Evolutionary conservation across 1,140 invertebrate genomes (phyloP).

Genomic region (Drosophila lowei): DNA sequence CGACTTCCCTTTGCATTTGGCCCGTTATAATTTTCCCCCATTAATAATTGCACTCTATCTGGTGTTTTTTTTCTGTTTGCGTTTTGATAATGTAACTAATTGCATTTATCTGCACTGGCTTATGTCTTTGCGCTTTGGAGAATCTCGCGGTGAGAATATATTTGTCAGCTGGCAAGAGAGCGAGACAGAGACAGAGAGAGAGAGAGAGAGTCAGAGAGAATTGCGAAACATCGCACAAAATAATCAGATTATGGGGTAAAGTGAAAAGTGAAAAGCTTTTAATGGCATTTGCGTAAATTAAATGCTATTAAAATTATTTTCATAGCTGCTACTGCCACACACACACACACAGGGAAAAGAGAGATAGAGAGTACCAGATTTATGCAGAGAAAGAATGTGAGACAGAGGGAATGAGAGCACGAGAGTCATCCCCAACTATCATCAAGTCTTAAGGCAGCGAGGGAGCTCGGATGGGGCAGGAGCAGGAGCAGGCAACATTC

Average conservation of each 20-base stretch:
- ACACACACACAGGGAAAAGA: conserved; percentile 17
- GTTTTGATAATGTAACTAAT: conserved; percentile 30
- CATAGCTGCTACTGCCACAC: conserved; percentile 37
- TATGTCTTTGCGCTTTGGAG: conserved; percentile 11
- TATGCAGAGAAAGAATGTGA: too few species aligned
- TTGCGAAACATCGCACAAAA: conserved; percentile 77
- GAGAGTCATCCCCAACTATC: conserved; percentile 19
- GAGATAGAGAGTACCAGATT: too few species aligned
- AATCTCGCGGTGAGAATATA: conserved; percentile 31
- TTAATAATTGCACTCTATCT: conserved; percentile 8
- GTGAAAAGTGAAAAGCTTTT: conserved; percentile 73
- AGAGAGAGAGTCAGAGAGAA: conserved; percentile 10
- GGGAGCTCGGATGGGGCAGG: background rate
- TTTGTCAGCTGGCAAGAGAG: conserved; percentile 47
- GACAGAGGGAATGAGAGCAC: too few species aligned
- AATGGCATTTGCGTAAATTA: conserved; percentile 78
- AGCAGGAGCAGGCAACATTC: conserved; percentile 22
- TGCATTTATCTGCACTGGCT: conserved; percentile 17
- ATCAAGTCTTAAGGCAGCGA: conserved; percentile 15
- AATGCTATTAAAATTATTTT: conserved; percentile 80
- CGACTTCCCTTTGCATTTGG: background rate
- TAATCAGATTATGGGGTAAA: conserved; percentile 67
- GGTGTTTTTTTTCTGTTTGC: background rate
- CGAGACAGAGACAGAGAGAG: conserved; percentile 9
- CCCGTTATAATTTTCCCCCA: background rate